Evolutionary conservation across 2,888 invertebrate genomes (phyloP), one percentile per base, ranked within the genome.

Genomic region (Nasonovia ribisnigri): DNA sequence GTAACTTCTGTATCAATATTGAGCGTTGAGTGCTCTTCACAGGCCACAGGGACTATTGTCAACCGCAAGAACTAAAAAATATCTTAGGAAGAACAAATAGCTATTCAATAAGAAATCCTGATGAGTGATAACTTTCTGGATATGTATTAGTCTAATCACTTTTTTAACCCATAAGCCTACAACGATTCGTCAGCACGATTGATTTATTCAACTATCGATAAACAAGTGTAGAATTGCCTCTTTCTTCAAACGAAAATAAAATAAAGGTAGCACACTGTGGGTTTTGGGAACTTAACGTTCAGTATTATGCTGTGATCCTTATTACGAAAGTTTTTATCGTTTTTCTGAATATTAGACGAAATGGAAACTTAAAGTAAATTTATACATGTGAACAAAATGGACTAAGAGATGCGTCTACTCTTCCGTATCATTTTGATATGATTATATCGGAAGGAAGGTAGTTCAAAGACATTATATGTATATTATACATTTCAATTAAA

Each of bases 131-230:
- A 88, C 16, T 67, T 29, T 67, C 16, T 1, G 29, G 43, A n/a
- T 92, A 51, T 92, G 43, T 43, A 77, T 77, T 4, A 10, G 5
- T 43, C 54, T 92, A 51, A 92, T 88, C 67, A 92, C 20, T 29
- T 51, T 43, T 51, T 51, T 3, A 43, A 24, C 29, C 29, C 46
- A n/a, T 87, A 36, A 87, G 48, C 26, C 36, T 24, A 16, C 46
- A 54, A 60, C 60, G 16, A n/a, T 48, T 87, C 26, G 24, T 86
- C n/a, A 46, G 36, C 36, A 42, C 42, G 13, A n/a, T 8, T 16
- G 29, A 57, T 20, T n/a, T n/a, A 46, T 92, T 48, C 46, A 20
- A 60, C 36, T 46, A 26, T 16, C 36, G 13, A 84, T 42, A 36
- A n/a, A 60, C 54, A 67, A 46, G 46, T 16, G 60, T 67, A 67